Conservation (phyloP, 2,113 vertebrate species). For the Anolis sagrei region DNA sequence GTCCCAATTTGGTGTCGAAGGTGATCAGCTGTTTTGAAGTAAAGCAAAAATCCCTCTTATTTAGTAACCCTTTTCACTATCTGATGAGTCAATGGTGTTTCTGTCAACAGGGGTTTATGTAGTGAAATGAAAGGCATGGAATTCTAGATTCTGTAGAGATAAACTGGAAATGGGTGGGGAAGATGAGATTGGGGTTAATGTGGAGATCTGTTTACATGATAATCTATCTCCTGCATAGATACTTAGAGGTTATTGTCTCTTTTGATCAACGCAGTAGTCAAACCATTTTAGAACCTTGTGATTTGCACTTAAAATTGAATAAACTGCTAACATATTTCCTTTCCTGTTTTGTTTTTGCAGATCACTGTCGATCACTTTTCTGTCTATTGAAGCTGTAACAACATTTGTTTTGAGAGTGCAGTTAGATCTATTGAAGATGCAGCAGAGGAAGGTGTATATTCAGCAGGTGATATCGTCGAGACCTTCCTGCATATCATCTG, state of each 20-base stretch:
- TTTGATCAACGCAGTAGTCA: not conserved
- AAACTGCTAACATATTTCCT: slow-evolving; percentile 16
- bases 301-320: not conserved
- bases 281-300: not conserved
- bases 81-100: too few species aligned
- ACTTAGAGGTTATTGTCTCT: not conserved
- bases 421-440: slow-evolving; percentile 51
- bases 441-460: slow-evolving; percentile 6
- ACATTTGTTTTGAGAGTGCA: fast-evolving
- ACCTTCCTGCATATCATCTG: not conserved
- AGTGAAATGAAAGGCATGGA: not conserved
- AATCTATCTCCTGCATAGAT: not conserved
- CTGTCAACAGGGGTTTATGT: not conserved
- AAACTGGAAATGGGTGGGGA: too few species aligned
- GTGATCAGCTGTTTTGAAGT: too few species aligned
- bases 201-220: too few species aligned
- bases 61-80: not conserved
- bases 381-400: not conserved
- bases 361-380: not conserved
- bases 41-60: too few species aligned
- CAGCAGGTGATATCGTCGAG: slow-evolving; percentile 12
- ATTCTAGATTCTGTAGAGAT: not conserved
- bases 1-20: too few species aligned
- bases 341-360: not conserved
- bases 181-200: too few species aligned